These are phyloP conservation scores for Ctenodactylus gundi DNA, from an alignment of 2,113 vertebrate species.

Conservation along the genomic window DNA sequence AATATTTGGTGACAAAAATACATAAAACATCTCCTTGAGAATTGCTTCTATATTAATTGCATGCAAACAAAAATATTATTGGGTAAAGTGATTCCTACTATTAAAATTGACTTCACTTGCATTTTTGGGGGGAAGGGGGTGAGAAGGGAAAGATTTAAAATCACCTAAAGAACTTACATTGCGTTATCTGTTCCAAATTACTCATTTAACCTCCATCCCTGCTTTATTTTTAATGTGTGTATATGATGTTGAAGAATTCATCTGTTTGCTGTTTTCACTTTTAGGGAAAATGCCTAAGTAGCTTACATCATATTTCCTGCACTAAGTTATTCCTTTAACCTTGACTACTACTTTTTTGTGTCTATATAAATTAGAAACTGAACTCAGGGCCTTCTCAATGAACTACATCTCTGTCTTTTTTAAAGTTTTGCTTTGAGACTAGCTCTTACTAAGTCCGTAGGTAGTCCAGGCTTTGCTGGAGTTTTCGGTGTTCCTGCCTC, in stretches of 20 bases:
- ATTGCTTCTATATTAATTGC: neutral
- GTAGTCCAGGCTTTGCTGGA: neutral
- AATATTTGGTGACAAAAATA: neutral
- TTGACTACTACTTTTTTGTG: too few species aligned
- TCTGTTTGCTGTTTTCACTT: too few species aligned
- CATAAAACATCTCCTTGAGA: neutral
- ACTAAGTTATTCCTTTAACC: too few species aligned
- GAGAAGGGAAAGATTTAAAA: conserved; percentile 12
- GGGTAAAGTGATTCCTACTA: too few species aligned
- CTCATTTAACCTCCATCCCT: neutral
- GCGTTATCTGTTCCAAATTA: neutral
- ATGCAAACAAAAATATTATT: too few species aligned
- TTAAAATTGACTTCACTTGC: neutral
- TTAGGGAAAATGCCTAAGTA: too few species aligned
- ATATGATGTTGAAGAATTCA: too few species aligned
- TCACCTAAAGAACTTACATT: neutral
- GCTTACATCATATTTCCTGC: too few species aligned
- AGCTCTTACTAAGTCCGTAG: neutral
- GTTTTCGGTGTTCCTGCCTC: too few species aligned
- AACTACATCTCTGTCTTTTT: neutral
- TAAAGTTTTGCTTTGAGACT: neutral
- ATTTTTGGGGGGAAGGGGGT: neutral
- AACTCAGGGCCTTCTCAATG: neutral
- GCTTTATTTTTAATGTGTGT: too few species aligned
- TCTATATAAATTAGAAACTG: too few species aligned